Evolutionary conservation across 2,113 vertebrate genomes (phyloP), one percentile per base, ranked within the genome.

Genomic region (Oncorhynchus masou): DNA sequence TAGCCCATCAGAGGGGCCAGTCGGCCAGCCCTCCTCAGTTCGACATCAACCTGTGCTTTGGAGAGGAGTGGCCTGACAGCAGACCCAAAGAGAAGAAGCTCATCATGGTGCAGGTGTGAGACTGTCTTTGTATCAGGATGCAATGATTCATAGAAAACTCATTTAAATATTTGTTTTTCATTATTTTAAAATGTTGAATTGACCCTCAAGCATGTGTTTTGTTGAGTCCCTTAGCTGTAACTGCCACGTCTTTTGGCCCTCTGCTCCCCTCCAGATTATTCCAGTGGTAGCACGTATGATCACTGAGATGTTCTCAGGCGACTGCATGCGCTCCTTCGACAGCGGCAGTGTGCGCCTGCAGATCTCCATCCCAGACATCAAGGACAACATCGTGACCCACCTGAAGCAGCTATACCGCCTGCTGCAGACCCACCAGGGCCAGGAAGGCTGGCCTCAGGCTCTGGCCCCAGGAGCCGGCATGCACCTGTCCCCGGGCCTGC

Each of bases 41-140:
- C 49, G 98, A 99, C 87, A 99, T 99, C 84, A 95, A 94, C 85
- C 90, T 99, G 74, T 99, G 97, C 86, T 99, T 99, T 69, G 98
- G 98, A 49, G 98, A 99, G 89, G 98, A 99, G 87, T 99, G 98
- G 98, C 98, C 98, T 0, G 98, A 99, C 72, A 96, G 96, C 31
- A 96, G 96, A 77, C 95, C 96, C 25, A 89, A 83, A 62, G 98
- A 99, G 85, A 93, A 96, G 84, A 99, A 99, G 77, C 94, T 99
- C 71, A 99, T 99, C 20, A 95, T 96, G 93, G 98, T 99, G 78
- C 97, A 99, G 96, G 97, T 99, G 68, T 90, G 89, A 79, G 69
- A 45, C 22, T 68, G 6, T 59, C n/a, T 54, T 27, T 34, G 48
- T 22, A 24, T 20, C 39, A 9, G 7, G 7, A 34, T 34, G 51